phyloP scores from a whole-genome alignment of 2,888 invertebrate genomes.

The Pseudoips prasinana region DNA sequence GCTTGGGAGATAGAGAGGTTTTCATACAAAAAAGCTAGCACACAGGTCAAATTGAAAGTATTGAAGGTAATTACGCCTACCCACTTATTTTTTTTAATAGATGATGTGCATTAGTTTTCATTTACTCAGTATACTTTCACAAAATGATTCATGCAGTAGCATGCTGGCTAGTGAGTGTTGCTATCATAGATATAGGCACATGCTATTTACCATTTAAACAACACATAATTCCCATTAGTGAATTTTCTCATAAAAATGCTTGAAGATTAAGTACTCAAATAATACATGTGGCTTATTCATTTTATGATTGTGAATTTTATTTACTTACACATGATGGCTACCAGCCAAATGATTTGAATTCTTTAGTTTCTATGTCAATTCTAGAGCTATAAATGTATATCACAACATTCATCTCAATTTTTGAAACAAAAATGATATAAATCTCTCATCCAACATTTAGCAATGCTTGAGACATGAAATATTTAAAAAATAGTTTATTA shows the following conservation, averaged over 20 bases:
- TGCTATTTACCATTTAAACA: conserved; percentile 10
- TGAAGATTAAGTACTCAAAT: too few relatives aligned
- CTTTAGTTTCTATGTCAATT: conserved; percentile 17
- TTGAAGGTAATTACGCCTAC: conserved; percentile 87
- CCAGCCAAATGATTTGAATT: conserved; percentile 24
- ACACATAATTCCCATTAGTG: too few relatives aligned
- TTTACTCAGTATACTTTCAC: conserved; percentile 29
- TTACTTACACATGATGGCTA: conserved; percentile 20
- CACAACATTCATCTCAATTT: not conserved
- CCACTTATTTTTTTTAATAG: conserved; percentile 24
- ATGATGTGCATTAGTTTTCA: conserved; percentile 25
- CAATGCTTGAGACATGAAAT: too few relatives aligned
- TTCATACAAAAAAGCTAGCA: conserved; percentile 95
- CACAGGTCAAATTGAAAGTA: conserved; percentile 93
- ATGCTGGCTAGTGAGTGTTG: conserved; percentile 14
- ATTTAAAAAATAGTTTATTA: too few relatives aligned
- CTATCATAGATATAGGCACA: conserved; percentile 7
- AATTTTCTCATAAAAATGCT: too few relatives aligned
- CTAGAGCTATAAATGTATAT: conserved; percentile 9
- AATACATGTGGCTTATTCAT: too few relatives aligned
- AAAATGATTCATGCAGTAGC: conserved; percentile 26
- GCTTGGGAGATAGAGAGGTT: conserved; percentile 98
- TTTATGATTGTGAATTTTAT: conserved; percentile 8
- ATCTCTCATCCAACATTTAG: too few relatives aligned
- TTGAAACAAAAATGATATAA: too few relatives aligned